Evolutionary conservation across 1,140 invertebrate genomes (phyloP).

Genomic region (Halotydeus destructor): DNA sequence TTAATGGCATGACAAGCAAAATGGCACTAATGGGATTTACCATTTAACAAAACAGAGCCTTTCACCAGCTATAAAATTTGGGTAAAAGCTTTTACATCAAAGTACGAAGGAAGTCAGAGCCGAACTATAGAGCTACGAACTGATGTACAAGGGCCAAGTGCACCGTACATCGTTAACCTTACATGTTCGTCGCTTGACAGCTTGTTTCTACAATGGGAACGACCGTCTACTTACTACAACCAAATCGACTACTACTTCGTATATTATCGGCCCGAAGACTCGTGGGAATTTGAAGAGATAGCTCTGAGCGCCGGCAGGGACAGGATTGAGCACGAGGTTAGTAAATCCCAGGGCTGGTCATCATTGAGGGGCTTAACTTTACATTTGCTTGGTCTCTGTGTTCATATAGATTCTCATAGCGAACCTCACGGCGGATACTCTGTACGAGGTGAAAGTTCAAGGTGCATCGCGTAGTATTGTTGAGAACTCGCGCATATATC

Average conservation of each 20-base stretch:
- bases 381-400: background rate
- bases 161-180: slow-evolving; percentile 53
- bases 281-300: slow-evolving; percentile 37
- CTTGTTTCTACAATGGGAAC: slow-evolving; percentile 54
- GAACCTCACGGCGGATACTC: slow-evolving; percentile 46
- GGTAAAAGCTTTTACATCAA: slow-evolving; percentile 51
- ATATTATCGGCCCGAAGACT: slow-evolving; percentile 36
- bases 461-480: slow-evolving; percentile 44
- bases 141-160: slow-evolving; percentile 47
- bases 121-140: slow-evolving; percentile 46
- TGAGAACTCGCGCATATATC: slow-evolving; percentile 34
- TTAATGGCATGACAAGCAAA: background rate
- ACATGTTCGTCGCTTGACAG: slow-evolving; percentile 47
- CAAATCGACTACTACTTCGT: slow-evolving; percentile 54
- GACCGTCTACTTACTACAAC: slow-evolving; percentile 43
- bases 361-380: slow-evolving; percentile 8
- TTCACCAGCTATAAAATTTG: slow-evolving; percentile 63
- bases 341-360: slow-evolving; percentile 1
- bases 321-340: slow-evolving; percentile 23
- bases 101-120: slow-evolving; percentile 48
- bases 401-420: slow-evolving; percentile 37
- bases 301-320: slow-evolving; percentile 31
- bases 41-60: slow-evolving; percentile 37
- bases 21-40: background rate
- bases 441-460: slow-evolving; percentile 49